Evolutionary conservation across 2,797 vertebrate species (phyloP), one percentile per base, ranked within the genome.

Genomic region (Xiphorhynchus erythropygius): DNA sequence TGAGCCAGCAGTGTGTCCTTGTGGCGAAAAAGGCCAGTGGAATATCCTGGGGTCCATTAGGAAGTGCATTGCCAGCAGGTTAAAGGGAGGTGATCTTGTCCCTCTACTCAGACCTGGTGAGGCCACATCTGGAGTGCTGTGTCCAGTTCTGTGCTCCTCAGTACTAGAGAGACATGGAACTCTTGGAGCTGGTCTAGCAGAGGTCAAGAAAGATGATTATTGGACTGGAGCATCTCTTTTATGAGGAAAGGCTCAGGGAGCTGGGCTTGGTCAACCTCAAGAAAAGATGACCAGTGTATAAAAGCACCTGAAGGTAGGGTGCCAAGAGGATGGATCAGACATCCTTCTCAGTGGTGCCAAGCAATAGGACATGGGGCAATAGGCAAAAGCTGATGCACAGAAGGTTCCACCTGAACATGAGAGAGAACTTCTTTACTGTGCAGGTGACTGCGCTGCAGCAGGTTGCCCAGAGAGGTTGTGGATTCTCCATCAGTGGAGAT

Each of bases 321-420:
- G 18, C 5, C 10, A 37, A 75, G 55, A 62, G 35, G 2, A 57
- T 18, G 8, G 12, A n/a, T 8, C 10, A 8, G 53, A 18, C 16
- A 39, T 39, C 49, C 47, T 69, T 28, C 35, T 68, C 0, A 0
- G 6, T 1, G 18, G 3, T 14, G 15, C 3, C 3, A 19, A 27
- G 22, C 37, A 70, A 7, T 0, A 18, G 53, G 16, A 52, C 16
- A 74, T 3, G 21, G 60, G 53, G 2, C 24, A 23, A 6, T 0
- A 8, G 60, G 53, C 46, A 75, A 35, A 0, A 9, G 33, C 0
- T 11, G 25, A 35, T 21, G 49, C 11, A 37, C 23, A 41, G 55
- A 6, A 49, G n/a, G 2, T 49, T 62, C 23, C 23, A 49, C 69
- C 10, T 28, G 33, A 42, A 49, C 1, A 24, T 5, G 35, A 3